Evolutionary conservation across 2,797 vertebrate genomes (phyloP), one percentile per base, ranked within the genome.

Genomic region (Anguilla pacifica): DNA sequence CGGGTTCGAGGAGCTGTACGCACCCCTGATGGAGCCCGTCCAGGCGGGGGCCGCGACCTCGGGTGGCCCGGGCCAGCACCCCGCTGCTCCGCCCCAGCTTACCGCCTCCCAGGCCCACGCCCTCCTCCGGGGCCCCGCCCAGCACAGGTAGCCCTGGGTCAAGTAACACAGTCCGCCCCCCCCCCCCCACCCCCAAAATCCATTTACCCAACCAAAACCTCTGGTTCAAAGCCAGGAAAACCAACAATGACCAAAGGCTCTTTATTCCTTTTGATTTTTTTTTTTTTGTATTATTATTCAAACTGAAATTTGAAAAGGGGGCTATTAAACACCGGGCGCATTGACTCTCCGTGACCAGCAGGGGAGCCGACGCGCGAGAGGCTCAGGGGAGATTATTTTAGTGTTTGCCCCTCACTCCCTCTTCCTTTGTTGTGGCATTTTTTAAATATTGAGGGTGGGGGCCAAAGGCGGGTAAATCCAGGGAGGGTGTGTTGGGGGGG

Each of bases 381-480:
- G 87, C 90, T 90, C 89, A 91, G 91, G 85, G 88, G 88, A 94
- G 94, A 93, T 94, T 94, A 94, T 92, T 93, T 87, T 89, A 93
- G 90, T 89, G 87, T 87, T 92, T 92, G 55, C 90, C 85, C 88
- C 86, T 89, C 85, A 88, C 90, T 91, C 74, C 90, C 70, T 89
- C 88, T 88, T 90, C 84, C 87, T 84, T 91, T 92, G 88, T 91
- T 90, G 88, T 88, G 87, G 88, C 90, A 83, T 92, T 93, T 93
- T 91, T 87, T 90, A 88, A 87, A 91, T 91, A 0, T 19, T 35
- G 86, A 87, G 25, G 13, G 49, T 11, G 39, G 53, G 87, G 72
- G 84, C 64, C 64, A 88, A 77, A 74, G 46, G 19, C 25, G 49
- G 87, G 28, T 72, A 84, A 84, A 85, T 67, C 64, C 51, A 53